Conservation (phyloP, 2,113 vertebrate species). For the Trogon melanurus region DNA sequence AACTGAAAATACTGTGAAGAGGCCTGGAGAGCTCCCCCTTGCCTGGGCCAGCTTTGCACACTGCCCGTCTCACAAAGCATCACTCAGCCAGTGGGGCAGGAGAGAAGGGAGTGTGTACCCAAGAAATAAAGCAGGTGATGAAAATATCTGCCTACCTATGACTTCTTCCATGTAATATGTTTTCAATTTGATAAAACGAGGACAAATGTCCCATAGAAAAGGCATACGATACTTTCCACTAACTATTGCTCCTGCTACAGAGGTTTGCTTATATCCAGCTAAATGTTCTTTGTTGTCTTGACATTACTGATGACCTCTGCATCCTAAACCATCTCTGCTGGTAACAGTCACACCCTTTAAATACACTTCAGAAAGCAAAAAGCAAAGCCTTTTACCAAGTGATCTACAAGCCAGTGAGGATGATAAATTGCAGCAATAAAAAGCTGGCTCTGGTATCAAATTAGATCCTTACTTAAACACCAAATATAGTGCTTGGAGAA, state of each 20-base stretch:
- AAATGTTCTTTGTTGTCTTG: neutral
- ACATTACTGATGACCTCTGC: neutral
- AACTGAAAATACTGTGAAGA: neutral
- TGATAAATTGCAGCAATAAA: slow-evolving; percentile 48
- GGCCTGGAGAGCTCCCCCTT: neutral
- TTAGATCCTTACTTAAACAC: slow-evolving; percentile 46
- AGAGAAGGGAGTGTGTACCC: fast-evolving
- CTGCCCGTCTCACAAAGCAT: neutral
- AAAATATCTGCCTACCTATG: neutral
- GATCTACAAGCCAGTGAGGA: neutral
- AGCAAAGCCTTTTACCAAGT: neutral
- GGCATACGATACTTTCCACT: fast-evolving
- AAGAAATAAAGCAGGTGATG: neutral
- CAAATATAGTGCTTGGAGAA: slow-evolving; percentile 62
- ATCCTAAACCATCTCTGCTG: neutral
- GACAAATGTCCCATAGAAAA: neutral
- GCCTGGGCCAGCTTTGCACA: fast-evolving
- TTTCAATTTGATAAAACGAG: fast-evolving
- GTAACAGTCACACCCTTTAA: neutral
- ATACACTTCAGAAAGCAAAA: neutral
- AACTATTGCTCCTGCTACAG: neutral
- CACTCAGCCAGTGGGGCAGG: fast-evolving
- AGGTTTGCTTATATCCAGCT: neutral
- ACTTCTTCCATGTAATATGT: neutral
- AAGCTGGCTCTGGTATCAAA: slow-evolving; percentile 32